Conservation (phyloP, 2,888 invertebrate species). For the Ashinkailepas kermadecensis region DNA sequence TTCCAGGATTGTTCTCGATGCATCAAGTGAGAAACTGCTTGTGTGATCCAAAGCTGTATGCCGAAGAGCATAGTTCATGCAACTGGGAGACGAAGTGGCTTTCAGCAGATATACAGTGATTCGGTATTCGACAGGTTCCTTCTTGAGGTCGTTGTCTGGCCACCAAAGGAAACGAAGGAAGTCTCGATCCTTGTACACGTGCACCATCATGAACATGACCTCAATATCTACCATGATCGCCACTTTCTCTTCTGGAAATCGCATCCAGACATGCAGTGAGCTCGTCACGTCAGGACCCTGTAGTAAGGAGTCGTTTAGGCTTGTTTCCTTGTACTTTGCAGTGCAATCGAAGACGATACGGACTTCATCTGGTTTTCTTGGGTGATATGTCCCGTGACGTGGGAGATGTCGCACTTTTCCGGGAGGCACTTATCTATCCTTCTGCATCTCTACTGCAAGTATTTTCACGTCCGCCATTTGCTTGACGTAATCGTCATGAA, state of each 20-base stretch:
- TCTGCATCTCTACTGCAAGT: no score
- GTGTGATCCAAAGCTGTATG: neutral
- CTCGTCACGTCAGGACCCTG: neutral
- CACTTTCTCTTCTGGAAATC: neutral
- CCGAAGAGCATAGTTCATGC: neutral
- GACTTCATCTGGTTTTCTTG: neutral
- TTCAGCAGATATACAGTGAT: neutral
- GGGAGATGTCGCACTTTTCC: neutral
- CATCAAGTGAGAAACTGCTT: neutral
- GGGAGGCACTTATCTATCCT: no score
- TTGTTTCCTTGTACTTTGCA: neutral
- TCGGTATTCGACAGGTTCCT: neutral
- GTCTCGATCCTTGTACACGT: neutral
- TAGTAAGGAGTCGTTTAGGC: neutral
- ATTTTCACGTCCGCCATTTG: no score
- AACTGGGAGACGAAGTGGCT: neutral
- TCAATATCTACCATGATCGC: neutral
- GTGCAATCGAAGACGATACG: neutral
- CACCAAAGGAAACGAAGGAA: neutral
- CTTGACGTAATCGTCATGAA: no score
- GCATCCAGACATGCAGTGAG: neutral
- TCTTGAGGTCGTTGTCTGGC: neutral
- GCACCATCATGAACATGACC: neutral
- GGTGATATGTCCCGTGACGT: neutral
- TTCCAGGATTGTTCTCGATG: neutral